Evolutionary conservation across 1,140 invertebrate species (phyloP).

Genomic region (Drosophila subobscura): DNA sequence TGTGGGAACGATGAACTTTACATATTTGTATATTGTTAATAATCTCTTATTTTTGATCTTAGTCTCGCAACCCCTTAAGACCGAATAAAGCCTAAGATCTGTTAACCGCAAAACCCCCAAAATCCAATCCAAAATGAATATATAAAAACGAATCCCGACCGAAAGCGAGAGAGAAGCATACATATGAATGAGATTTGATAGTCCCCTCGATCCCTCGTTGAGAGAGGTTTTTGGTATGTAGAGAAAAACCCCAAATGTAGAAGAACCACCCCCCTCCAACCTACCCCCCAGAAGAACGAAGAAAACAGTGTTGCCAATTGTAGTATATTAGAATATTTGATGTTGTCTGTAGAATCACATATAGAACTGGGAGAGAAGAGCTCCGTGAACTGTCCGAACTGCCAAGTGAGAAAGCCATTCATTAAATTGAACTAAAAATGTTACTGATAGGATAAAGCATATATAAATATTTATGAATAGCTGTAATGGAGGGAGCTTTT

Average conservation of each 20-base stretch:
- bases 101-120: conserved; percentile 20
- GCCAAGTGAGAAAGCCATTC: too few species aligned
- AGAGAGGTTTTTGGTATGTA: conserved; percentile 20
- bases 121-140: conserved; percentile 30
- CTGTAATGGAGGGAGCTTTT: not conserved
- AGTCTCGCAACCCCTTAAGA: conserved; percentile 37
- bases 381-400: too few species aligned
- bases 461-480: too few species aligned
- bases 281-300: not conserved
- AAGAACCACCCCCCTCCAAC: conserved; percentile 4
- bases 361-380: not conserved
- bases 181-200: conserved; percentile 17
- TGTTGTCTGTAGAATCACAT: too few species aligned
- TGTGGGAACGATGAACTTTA: conserved; percentile 26
- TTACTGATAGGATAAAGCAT: too few species aligned
- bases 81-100: conserved; percentile 43
- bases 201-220: conserved; percentile 17
- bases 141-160: conserved; percentile 19
- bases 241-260: conserved; percentile 14
- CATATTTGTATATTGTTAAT: conserved; percentile 60
- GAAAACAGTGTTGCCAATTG: conserved; percentile 9
- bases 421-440: too few species aligned
- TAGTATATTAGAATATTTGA: conserved; percentile 1
- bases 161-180: conserved; percentile 11
- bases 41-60: conserved; percentile 58